Evolutionary conservation across 2,797 vertebrate species (phyloP).

Genomic region (Hippopotamyrus pictus): DNA sequence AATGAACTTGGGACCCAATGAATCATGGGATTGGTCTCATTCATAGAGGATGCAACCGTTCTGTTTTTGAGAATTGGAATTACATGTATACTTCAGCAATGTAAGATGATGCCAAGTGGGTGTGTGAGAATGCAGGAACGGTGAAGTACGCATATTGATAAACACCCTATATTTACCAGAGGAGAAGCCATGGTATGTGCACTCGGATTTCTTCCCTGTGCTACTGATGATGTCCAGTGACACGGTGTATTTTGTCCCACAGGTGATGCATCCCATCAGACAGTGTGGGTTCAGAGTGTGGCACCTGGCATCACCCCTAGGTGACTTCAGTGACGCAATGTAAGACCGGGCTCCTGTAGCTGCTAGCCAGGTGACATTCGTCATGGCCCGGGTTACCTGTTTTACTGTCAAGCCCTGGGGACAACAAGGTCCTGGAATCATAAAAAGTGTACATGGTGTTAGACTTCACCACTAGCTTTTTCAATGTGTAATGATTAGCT

Average conservation of each 20-base stretch:
- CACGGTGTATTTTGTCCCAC: constrained; percentile 78
- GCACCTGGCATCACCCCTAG: constrained; percentile 71
- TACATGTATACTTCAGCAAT: not conserved
- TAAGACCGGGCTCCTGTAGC: constrained; percentile 69
- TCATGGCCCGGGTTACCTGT: constrained; percentile 80
- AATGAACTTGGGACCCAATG: not conserved
- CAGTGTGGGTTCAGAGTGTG: constrained; percentile 77
- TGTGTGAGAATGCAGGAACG: not conserved
- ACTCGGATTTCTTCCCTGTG: constrained; percentile 71
- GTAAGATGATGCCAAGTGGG: not conserved
- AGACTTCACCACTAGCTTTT: not conserved
- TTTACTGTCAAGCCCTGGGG: constrained; percentile 63
- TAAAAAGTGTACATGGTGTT: not conserved
- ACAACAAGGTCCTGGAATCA: constrained; percentile 77
- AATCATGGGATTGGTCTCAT: not conserved
- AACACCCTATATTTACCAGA: constrained; percentile 66
- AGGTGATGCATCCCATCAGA: constrained; percentile 85
- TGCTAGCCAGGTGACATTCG: constrained; percentile 77
- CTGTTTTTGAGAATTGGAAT: not conserved
- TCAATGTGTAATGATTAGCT: not conserved
- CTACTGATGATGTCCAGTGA: constrained; percentile 74
- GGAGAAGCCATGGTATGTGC: constrained; percentile 71
- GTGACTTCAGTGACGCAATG: constrained; percentile 66
- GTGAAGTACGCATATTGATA: not conserved
- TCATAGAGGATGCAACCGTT: not conserved